Percentiles rank a stretch among this genome's conserved stretches.
These are phyloP conservation scores for Griposia aprilina DNA, from an alignment of 2,888 invertebrate species.

Conservation along the genomic window DNA sequence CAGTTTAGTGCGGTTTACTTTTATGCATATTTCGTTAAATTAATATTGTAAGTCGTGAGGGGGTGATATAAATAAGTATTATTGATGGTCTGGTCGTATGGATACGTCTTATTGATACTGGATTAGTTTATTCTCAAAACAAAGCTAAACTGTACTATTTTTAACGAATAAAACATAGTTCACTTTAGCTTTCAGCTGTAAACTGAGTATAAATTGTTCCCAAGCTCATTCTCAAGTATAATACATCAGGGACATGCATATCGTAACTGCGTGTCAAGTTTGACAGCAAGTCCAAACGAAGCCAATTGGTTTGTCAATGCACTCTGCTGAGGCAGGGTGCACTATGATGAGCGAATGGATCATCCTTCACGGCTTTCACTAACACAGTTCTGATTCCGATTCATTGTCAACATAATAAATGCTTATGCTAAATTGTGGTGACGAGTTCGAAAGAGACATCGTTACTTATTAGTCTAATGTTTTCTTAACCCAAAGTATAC, in stretches of 20 bases:
- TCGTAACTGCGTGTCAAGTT: conserved; percentile 54
- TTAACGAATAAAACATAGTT: too few species aligned
- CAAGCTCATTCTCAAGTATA: conserved; percentile 36
- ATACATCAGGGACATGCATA: conserved; percentile 62
- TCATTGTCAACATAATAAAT: not conserved
- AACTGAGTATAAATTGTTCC: not conserved
- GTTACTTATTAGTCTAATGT: not conserved
- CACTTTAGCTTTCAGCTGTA: not conserved
- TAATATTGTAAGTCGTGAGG: not conserved
- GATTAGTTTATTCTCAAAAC: not conserved
- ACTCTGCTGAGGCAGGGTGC: conserved; percentile 61
- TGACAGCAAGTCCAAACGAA: conserved; percentile 77
- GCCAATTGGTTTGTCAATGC: conserved; percentile 82
- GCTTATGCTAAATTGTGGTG: not conserved
- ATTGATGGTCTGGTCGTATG: not conserved
- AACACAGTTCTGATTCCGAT: not conserved
- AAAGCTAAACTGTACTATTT: not conserved
- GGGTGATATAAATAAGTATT: too few species aligned
- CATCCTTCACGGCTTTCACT: conserved; percentile 65
- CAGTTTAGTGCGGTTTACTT: conserved; percentile 37
- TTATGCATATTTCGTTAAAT: not conserved
- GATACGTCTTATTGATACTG: not conserved
- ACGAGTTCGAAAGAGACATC: not conserved
- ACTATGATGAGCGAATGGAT: conserved; percentile 33
- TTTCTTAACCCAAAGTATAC: not conserved